Conservation (phyloP, 1,140 invertebrate species). For the Gryllus bimaculatus region DNA sequence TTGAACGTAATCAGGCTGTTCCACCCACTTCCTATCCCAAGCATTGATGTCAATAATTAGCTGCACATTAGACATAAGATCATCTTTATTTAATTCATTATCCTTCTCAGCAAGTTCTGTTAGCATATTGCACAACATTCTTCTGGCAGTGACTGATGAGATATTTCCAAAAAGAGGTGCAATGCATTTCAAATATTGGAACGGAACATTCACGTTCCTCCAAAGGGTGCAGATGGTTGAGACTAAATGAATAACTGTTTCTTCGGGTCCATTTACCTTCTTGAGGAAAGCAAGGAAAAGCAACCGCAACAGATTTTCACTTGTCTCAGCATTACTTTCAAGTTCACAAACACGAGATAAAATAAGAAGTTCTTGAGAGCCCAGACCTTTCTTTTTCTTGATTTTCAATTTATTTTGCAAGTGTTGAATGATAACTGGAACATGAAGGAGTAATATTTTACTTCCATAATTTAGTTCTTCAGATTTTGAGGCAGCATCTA, state of each 20-base stretch:
- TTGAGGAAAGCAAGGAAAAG: constrained; percentile 64
- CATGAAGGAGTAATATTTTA: constrained; percentile 59
- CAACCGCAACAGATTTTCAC: constrained; percentile 56
- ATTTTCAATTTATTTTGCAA: constrained; percentile 50
- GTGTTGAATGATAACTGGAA: constrained; percentile 57
- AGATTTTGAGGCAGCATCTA: constrained; percentile 16
- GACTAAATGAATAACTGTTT: constrained; percentile 50
- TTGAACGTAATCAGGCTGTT: constrained; percentile 83
- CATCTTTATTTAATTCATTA: background rate
- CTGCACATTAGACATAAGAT: constrained; percentile 32
- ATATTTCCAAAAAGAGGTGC: constrained; percentile 55
- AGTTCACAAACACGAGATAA: constrained; percentile 68
- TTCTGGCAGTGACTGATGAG: constrained; percentile 34
- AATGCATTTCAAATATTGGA: constrained; percentile 50
- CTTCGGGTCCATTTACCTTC: constrained; percentile 47
- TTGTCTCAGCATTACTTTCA: constrained; percentile 51
- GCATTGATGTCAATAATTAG: constrained; percentile 68
- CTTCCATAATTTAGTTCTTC: constrained; percentile 59
- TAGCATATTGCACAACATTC: constrained; percentile 50
- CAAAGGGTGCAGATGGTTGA: constrained; percentile 65
- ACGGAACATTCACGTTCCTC: constrained; percentile 51
- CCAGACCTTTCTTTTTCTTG: constrained; percentile 47
- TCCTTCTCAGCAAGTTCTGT: constrained; percentile 38
- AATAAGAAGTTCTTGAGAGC: constrained; percentile 64
- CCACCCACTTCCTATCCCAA: constrained; percentile 73